Percentiles rank a stretch among this genome's conserved stretches.
Evolutionary conservation across 2,888 invertebrate species (phyloP).

Genomic region (Meloe dianella): DNA sequence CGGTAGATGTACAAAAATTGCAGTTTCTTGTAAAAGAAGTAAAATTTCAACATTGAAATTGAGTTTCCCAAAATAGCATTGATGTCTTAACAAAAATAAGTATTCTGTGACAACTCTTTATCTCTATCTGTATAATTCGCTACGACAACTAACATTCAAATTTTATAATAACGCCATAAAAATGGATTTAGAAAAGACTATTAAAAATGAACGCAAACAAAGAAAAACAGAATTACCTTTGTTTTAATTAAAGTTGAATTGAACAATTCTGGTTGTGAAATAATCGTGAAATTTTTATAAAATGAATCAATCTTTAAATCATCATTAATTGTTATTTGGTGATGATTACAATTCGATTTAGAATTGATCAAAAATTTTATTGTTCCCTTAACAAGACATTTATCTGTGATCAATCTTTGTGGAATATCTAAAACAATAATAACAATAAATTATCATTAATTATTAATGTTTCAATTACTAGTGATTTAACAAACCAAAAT

Average conservation of each 20-base stretch:
- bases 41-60: too few relatives aligned
- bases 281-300: slow-evolving; percentile 8
- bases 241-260: slow-evolving; percentile 4
- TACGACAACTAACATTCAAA: too few relatives aligned
- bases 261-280: slow-evolving; percentile 8
- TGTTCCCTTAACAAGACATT: slow-evolving; percentile 54
- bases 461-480: slow-evolving; percentile 1
- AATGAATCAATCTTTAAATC: slow-evolving; percentile 1
- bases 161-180: too few relatives aligned
- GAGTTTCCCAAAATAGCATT: too few relatives aligned
- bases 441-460: slow-evolving; percentile 14
- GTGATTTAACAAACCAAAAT: slow-evolving; percentile 47
- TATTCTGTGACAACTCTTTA: too few relatives aligned
- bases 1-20: too few relatives aligned
- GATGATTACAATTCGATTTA: slow-evolving; percentile 56
- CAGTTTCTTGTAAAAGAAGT: too few relatives aligned
- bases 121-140: too few relatives aligned
- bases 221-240: neutral
- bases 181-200: too few relatives aligned
- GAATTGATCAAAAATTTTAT: slow-evolving; percentile 60
- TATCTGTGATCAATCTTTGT: slow-evolving; percentile 48
- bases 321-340: slow-evolving; percentile 20
- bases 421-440: slow-evolving; percentile 50
- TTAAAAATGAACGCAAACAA: neutral
- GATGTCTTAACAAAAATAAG: too few relatives aligned